phyloP scores from a whole-genome alignment of 92 coral and sea anemone genomes.

The Anthopleura xanthogrammica region DNA sequence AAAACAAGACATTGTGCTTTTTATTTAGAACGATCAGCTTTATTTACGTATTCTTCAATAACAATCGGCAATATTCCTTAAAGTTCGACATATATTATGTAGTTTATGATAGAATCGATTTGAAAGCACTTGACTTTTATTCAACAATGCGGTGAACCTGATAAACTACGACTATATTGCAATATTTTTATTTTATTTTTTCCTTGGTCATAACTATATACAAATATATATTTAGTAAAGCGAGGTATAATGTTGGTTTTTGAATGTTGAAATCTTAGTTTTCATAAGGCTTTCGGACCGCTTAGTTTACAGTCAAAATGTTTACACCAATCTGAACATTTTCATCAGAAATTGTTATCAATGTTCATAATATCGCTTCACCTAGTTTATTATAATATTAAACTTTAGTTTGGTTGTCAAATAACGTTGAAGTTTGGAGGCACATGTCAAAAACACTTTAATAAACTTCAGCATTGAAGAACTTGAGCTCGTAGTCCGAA shows the following conservation, averaged over 20 bases:
- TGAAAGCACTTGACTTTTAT: constrained; percentile 7
- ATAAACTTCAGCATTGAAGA: constrained; percentile 8
- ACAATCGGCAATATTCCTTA: neutral
- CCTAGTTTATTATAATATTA: neutral
- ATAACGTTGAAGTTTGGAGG: neutral
- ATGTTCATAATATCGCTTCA: neutral
- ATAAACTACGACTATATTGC: neutral
- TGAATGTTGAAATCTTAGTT: too few species aligned
- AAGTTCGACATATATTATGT: neutral
- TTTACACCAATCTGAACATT: neutral
- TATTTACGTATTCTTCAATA: constrained; percentile 29
- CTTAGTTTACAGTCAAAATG: too few species aligned
- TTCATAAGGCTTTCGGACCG: too few species aligned
- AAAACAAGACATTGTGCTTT: neutral
- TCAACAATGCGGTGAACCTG: neutral
- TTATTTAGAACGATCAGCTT: constrained; percentile 16
- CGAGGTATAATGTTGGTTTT: neutral
- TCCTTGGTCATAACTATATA: neutral
- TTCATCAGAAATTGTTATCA: neutral
- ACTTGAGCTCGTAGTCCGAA: constrained; percentile 16
- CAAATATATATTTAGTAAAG: neutral
- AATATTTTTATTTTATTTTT: neutral
- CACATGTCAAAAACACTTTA: constrained; percentile 4
- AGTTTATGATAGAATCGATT: neutral
- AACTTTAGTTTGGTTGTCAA: neutral